A percentile compares a stretch with the other conserved stretches of the same genome.
phyloP scores from a whole-genome alignment of 2,888 invertebrate species.

The Bellardia pandia region DNA sequence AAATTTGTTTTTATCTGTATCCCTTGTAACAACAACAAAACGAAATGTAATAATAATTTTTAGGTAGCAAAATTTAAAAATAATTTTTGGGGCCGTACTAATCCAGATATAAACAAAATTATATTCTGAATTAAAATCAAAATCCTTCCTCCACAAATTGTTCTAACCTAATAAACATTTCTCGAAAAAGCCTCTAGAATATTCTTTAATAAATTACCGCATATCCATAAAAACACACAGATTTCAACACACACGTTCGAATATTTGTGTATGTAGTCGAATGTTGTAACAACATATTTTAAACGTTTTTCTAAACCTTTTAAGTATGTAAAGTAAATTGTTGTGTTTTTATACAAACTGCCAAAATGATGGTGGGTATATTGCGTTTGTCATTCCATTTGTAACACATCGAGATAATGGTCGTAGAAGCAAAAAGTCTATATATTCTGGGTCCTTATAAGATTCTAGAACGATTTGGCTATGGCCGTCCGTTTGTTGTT shows the following conservation, averaged over 20 bases:
- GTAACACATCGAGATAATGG: too few relatives aligned
- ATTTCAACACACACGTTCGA: neutral
- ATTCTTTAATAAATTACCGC: neutral
- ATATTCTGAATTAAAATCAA: conserved; percentile 13
- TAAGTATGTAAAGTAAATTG: conserved; percentile 36
- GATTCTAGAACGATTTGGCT: too few relatives aligned
- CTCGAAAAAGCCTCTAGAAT: neutral
- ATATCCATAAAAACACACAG: neutral
- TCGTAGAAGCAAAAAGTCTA: too few relatives aligned
- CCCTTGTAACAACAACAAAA: too few relatives aligned
- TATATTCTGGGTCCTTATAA: too few relatives aligned
- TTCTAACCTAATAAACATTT: conserved; percentile 8
- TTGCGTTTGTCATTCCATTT: too few relatives aligned
- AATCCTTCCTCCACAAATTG: neutral
- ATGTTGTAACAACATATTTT: conserved; percentile 3
- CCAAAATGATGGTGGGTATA: too few relatives aligned
- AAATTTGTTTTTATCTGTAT: too few relatives aligned
- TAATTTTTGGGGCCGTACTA: too few relatives aligned
- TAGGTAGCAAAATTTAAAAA: too few relatives aligned
- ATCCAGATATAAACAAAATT: neutral
- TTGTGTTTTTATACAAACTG: conserved; percentile 5
- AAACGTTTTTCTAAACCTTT: conserved; percentile 8
- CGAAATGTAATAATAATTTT: too few relatives aligned
- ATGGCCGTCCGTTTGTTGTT: too few relatives aligned
- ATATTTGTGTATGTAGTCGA: neutral